These are phyloP conservation scores for Heteromormyrus szaboi DNA, from an alignment of 2,797 vertebrate genomes.

Conservation along the genomic window DNA sequence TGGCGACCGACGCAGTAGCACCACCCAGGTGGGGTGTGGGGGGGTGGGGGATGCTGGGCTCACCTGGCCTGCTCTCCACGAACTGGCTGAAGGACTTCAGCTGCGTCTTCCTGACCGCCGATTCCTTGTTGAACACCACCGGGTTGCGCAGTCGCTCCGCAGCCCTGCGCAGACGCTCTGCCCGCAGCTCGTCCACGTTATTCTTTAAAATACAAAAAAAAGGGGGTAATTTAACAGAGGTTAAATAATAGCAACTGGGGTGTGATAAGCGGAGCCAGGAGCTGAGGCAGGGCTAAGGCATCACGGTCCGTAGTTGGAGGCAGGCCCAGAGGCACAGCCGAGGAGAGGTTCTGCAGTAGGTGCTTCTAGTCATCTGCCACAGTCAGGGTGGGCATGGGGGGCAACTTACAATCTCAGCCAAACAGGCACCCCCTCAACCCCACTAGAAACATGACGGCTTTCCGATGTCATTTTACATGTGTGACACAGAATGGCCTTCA, in stretches of 20 bases:
- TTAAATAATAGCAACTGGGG: conserved; percentile 2
- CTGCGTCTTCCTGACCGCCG: conserved; percentile 89
- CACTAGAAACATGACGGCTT: neutral
- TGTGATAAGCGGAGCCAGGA: neutral
- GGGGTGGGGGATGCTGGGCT: neutral
- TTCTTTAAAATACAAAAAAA: conserved; percentile 54
- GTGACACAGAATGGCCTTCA: neutral
- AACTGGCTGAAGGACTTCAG: conserved; percentile 98
- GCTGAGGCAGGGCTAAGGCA: neutral
- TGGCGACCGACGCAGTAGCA: neutral
- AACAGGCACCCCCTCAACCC: neutral
- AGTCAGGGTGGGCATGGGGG: conserved; percentile 37
- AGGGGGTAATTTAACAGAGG: neutral
- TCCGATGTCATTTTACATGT: neutral
- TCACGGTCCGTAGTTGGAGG: neutral
- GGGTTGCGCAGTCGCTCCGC: conserved; percentile 83
- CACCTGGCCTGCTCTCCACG: conserved; percentile 91
- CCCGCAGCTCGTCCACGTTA: conserved; percentile 77
- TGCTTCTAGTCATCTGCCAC: neutral
- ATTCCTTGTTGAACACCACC: conserved; percentile 90
- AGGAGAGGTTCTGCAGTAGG: neutral
- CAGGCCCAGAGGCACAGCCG: neutral
- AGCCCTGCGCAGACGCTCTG: conserved; percentile 79
- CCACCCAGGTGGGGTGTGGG: too few relatives aligned
- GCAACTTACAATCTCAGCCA: neutral